phyloP scores from a whole-genome alignment of 1,140 invertebrate genomes.

The Ceratitis capitata region DNA sequence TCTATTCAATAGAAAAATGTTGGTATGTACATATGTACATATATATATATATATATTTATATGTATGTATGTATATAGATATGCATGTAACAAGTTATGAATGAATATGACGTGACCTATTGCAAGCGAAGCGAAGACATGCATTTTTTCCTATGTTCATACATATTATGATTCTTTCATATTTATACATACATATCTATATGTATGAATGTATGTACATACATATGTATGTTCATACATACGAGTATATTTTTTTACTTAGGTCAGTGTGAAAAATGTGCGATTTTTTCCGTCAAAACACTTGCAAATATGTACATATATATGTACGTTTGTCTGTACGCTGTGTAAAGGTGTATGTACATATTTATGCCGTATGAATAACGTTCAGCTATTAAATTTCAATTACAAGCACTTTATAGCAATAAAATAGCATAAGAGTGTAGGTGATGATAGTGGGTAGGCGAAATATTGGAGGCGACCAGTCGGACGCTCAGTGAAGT shows the following conservation, averaged over 20 bases:
- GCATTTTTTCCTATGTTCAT: background rate
- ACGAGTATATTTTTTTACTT: background rate
- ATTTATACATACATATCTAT: background rate
- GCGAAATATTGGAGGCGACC: background rate
- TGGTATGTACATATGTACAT: background rate
- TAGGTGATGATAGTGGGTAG: background rate
- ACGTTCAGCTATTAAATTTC: background rate
- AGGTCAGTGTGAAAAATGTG: background rate
- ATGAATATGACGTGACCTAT: conserved; percentile 31
- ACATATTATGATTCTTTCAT: background rate
- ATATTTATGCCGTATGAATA: background rate
- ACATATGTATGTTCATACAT: background rate
- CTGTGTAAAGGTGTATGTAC: background rate
- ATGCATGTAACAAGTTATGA: too few species aligned
- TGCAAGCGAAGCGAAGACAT: background rate
- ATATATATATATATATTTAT: background rate
- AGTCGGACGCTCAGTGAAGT: background rate
- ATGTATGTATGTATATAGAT: background rate
- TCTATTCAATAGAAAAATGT: background rate
- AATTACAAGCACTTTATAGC: background rate
- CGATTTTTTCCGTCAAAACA: too few species aligned
- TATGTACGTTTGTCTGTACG: background rate
- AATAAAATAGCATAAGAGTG: background rate
- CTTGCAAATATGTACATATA: background rate
- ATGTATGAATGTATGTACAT: background rate